Percentiles rank a stretch among this genome's conserved stretches.
phyloP scores from a whole-genome alignment of 2,797 vertebrate species.

The Crenuchus spilurus region DNA sequence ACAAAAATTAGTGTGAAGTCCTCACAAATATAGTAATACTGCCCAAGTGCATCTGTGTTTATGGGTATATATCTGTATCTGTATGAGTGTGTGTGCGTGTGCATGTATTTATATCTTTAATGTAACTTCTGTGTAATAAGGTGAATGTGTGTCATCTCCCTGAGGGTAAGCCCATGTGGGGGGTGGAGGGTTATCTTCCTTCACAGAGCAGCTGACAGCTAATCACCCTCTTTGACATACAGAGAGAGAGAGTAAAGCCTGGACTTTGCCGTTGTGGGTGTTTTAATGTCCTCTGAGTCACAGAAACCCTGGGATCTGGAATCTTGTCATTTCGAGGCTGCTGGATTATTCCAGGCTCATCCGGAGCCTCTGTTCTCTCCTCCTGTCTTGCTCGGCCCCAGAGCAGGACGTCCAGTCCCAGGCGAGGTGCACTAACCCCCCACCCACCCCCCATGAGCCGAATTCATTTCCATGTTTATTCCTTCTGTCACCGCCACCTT shows the following conservation, averaged over 20 bases:
- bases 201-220: slow-evolving; percentile 76
- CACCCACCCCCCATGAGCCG: slow-evolving; percentile 46
- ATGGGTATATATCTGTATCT: slow-evolving; percentile 21
- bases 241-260: slow-evolving; percentile 52
- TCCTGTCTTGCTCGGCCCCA: not conserved
- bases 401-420: not conserved
- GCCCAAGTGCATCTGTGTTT: too few species aligned
- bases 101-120: too few species aligned
- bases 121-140: too few species aligned
- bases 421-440: slow-evolving; percentile 35
- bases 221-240: slow-evolving; percentile 81
- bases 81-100: slow-evolving; percentile 65
- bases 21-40: too few species aligned
- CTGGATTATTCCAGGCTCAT: slow-evolving; percentile 22
- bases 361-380: slow-evolving; percentile 1
- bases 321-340: slow-evolving; percentile 3
- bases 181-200: slow-evolving; percentile 67
- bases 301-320: slow-evolving; percentile 2
- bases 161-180: not conserved
- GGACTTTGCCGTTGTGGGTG: slow-evolving; percentile 53
- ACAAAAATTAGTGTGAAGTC: too few species aligned
- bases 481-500: slow-evolving; percentile 64
- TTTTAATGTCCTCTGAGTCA: slow-evolving; percentile 7
- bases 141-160: slow-evolving; percentile 53
- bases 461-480: slow-evolving; percentile 69